Percentiles rank a stretch among this genome's conserved stretches.
phyloP scores from a whole-genome alignment of 2,113 vertebrate genomes.

The Rhinopomastus cyanomelas region DNA sequence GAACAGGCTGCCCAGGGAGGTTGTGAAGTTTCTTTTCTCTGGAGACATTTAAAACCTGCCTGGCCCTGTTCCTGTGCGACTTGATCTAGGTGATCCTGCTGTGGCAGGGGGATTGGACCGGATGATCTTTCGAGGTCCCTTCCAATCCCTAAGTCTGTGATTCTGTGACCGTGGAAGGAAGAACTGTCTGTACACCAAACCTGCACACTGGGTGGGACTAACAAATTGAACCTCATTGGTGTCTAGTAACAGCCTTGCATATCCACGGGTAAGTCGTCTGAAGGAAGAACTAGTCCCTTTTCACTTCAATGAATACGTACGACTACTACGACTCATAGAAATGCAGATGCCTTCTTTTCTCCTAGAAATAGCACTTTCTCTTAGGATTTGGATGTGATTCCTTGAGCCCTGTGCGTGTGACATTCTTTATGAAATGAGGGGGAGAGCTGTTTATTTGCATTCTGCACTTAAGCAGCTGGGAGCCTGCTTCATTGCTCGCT shows the following conservation, averaged over 20 bases:
- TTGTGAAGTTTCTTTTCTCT: too few relatives aligned
- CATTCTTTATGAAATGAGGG: neutral
- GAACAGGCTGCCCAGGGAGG: too few relatives aligned
- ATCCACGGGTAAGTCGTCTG: neutral
- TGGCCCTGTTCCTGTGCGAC: too few relatives aligned
- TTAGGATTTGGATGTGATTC: neutral
- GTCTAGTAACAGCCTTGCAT: slow-evolving; percentile 2
- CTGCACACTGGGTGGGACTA: neutral
- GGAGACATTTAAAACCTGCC: too few relatives aligned
- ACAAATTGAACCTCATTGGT: neutral
- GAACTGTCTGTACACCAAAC: neutral
- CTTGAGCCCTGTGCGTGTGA: neutral
- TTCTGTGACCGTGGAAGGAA: neutral
- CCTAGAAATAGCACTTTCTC: neutral
- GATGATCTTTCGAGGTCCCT: too few relatives aligned
- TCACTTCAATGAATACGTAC: neutral
- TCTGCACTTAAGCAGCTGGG: neutral
- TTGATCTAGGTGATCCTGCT: too few relatives aligned
- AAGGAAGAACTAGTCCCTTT: slow-evolving; percentile 27
- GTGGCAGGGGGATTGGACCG: too few relatives aligned
- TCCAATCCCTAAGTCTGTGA: too few relatives aligned
- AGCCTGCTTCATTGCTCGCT: neutral
- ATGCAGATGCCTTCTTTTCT: neutral
- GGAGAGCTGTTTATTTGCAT: neutral
- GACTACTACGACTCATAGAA: neutral